Evolutionary conservation across 1,140 invertebrate species (phyloP).

Genomic region (Rhysida immarginata): DNA sequence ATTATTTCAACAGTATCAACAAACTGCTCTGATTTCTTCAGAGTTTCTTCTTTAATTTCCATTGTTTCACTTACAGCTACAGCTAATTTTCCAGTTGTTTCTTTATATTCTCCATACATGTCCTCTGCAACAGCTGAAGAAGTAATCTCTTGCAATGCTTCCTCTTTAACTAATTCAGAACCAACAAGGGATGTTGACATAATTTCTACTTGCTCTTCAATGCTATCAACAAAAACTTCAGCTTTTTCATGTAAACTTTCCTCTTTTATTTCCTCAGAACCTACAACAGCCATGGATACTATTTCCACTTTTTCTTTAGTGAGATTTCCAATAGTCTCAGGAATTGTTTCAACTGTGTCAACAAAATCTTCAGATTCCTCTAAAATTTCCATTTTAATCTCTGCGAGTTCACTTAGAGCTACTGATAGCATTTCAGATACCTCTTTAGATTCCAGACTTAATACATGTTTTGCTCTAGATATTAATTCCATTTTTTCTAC

Average conservation of each 20-base stretch:
- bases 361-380: neutral
- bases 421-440: neutral
- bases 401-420: neutral
- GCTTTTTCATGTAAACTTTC: neutral
- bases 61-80: too few species aligned
- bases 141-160: too few species aligned
- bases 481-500: neutral
- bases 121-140: too few species aligned
- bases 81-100: too few species aligned
- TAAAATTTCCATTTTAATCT: neutral
- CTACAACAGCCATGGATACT: neutral
- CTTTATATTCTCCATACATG: too few species aligned
- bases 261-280: neutral
- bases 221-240: neutral
- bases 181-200: neutral
- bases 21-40: too few species aligned
- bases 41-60: too few species aligned
- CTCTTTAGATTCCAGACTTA: neutral
- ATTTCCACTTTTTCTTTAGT: neutral
- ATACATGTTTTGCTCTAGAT: neutral
- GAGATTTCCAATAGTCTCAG: neutral
- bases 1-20: too few species aligned
- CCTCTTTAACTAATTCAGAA: too few species aligned
- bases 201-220: neutral
- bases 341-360: neutral